Base-by-base conservation (phyloP, 2,888 invertebrate species). In the Troides oblongomaculatus region DNA sequence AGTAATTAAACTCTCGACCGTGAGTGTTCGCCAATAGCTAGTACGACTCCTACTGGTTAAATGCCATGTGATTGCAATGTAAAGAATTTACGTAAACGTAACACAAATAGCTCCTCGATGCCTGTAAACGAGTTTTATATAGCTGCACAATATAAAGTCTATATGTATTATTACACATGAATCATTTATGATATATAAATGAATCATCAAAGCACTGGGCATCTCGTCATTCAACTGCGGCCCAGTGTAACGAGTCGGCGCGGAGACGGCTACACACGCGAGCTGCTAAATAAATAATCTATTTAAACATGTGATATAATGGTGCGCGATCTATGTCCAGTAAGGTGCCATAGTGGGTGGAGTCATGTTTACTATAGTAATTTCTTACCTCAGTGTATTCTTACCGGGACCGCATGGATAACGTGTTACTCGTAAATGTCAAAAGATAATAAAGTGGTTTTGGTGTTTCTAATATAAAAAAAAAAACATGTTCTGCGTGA, bases 351-450 rank as follows among this genome's bases (percentile, higher is more conserved):
- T 82, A 84, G 83, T 80, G 87, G 90, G 83, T 80, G 87, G 90
- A 86, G 82, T 85, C 84, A 90, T 91, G 90, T 86, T 88, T 82
- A 90, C 91, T 83, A 90, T 91, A 87, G 91, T 91, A 90, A 90
- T 89, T 85, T 88, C 86, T 82, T 77, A 84, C 83, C 83, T 87
- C 90, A 91, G 91, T 91, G 84, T 90, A 89, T 88, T 87, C 86
- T 88, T 88, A 88, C 89, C 88, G 85, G 80, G 81, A 83, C 85
- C 81, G 80, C 85, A 89, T 82, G 90, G 81, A 81, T 85, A 89
- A 90, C 92, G 91, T 89, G 90, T 80, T 85, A 85, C 84, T 84
- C 86, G 90, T 88, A 88, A 90, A 90, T 89, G 92, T 90, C 88
- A 86, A 89, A 88, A 88, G 89, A 87, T 84, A 79, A 84, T 86